A percentile compares a stretch with the other conserved stretches of the same genome.
These are phyloP conservation scores for Pardalotus punctatus DNA, from an alignment of 2,113 vertebrate species.

Conservation along the genomic window DNA sequence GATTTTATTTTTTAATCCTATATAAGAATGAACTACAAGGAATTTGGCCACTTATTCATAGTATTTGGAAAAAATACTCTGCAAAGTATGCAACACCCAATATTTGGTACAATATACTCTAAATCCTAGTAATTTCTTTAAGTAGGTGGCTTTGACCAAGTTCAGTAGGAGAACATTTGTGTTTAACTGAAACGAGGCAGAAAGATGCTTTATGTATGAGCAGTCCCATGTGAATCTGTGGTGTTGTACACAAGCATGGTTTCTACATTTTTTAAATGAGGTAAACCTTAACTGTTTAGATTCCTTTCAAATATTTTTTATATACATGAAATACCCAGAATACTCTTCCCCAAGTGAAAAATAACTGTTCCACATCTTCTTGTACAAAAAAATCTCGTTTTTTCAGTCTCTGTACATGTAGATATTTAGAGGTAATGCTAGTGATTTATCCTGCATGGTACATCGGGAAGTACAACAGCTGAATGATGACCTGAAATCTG, in stretches of 20 bases:
- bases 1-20: not conserved
- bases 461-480: not conserved
- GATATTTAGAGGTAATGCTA: conserved; percentile 8
- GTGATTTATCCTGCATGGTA: conserved; percentile 54
- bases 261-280: not conserved
- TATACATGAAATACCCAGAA: not conserved
- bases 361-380: not conserved
- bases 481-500: not conserved
- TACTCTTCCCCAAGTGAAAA: not conserved
- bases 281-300: not conserved
- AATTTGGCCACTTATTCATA: not conserved
- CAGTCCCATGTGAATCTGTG: not conserved
- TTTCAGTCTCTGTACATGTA: not conserved
- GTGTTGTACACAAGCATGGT: not conserved
- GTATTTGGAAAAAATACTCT: not conserved
- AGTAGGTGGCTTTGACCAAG: not conserved
- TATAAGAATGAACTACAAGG: not conserved
- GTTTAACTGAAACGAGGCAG: not conserved
- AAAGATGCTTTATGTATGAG: not conserved
- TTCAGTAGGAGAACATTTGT: not conserved
- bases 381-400: not conserved
- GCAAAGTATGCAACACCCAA: not conserved
- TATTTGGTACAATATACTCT: not conserved
- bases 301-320: not conserved
- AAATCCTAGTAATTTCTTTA: not conserved